phyloP scores from a whole-genome alignment of 2,797 vertebrate genomes.

The Phrynocephalus guinanensis region DNA sequence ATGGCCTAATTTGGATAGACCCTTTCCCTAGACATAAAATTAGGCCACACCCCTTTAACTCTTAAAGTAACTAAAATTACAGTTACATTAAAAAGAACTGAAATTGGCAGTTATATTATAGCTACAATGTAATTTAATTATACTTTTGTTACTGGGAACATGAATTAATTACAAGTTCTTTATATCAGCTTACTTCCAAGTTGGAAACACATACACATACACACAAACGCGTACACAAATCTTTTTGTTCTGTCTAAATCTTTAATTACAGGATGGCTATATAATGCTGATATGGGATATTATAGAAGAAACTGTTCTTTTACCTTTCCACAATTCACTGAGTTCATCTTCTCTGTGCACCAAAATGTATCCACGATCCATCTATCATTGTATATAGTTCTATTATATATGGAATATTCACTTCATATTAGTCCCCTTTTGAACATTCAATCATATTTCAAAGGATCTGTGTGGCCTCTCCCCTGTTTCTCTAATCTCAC shows the following conservation, averaged over 20 bases:
- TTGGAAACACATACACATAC: not conserved
- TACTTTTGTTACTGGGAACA: not conserved
- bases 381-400: not conserved
- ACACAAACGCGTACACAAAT: not conserved
- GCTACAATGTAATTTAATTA: not conserved
- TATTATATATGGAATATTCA: conserved; percentile 2
- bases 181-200: not conserved
- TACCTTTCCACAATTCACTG: not conserved
- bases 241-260: not conserved
- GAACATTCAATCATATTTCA: conserved; percentile 1
- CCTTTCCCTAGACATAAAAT: too few species aligned
- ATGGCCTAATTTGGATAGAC: not conserved
- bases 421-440: conserved; percentile 4
- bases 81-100: not conserved
- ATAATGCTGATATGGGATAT: conserved; percentile 1
- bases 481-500: not conserved
- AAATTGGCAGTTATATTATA: not conserved
- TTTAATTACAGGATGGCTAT: not conserved
- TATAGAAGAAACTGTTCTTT: not conserved
- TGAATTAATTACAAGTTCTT: not conserved
- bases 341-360: not conserved
- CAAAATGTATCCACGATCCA: not conserved
- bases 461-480: not conserved
- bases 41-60: not conserved
- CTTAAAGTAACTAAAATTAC: not conserved